Conservation (phyloP, 2,113 vertebrate species). For the Drymodes brunneopygia region DNA sequence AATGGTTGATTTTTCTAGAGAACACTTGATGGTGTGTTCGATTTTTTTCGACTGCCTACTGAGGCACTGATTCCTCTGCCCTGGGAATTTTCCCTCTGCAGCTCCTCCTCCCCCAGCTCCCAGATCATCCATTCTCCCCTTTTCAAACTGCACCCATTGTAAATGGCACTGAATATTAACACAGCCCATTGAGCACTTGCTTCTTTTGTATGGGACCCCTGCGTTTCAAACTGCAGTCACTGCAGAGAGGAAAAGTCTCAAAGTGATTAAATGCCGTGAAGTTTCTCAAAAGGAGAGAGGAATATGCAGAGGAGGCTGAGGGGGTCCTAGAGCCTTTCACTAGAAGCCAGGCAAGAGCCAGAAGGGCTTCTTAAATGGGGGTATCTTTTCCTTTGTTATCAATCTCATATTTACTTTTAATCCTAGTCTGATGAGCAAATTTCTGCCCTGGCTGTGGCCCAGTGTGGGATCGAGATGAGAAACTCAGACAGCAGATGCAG, state of each 20-base stretch:
- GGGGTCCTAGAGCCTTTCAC: constrained; percentile 23
- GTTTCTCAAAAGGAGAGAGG: constrained; percentile 40
- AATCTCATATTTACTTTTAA: not conserved
- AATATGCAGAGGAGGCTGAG: constrained; percentile 11
- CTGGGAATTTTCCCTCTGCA: constrained; percentile 49
- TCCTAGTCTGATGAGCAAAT: not conserved
- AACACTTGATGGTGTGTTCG: not conserved
- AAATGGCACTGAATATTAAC: constrained; percentile 71
- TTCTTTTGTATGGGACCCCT: constrained; percentile 65
- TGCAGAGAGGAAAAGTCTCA: constrained; percentile 29
- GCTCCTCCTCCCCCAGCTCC: constrained; percentile 40
- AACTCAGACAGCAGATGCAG: not conserved
- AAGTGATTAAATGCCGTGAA: constrained; percentile 60
- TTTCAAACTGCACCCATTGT: constrained; percentile 69
- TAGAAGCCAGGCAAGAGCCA: not conserved
- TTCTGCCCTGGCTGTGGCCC: not conserved
- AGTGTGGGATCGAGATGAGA: not conserved
- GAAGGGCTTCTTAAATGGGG: not conserved
- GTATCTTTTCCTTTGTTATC: not conserved
- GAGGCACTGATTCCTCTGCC: not conserved
- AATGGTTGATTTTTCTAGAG: not conserved
- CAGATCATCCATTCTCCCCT: constrained; percentile 64
- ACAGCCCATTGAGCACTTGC: constrained; percentile 56
- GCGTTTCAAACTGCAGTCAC: constrained; percentile 67
- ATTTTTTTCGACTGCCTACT: not conserved